Base-by-base conservation (phyloP, 2,113 vertebrate species). In the Gulo gulo region DNA sequence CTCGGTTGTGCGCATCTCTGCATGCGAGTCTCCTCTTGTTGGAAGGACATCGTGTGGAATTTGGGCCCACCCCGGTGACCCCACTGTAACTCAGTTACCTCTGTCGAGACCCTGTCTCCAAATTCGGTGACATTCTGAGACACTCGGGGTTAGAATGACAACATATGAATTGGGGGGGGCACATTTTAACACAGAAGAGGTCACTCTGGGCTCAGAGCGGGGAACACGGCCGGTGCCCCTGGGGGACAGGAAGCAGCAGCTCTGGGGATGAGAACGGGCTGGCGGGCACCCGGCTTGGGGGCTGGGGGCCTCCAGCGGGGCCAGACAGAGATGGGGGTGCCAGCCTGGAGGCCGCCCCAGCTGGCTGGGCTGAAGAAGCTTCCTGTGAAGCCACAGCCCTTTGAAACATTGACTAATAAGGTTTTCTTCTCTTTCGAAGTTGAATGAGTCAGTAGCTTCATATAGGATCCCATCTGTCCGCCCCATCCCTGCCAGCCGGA, bases 401-500 rank as follows among this genome's bases (percentile, higher is more conserved):
- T 78, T 69, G 85, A 94, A 96, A 88, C 87, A 0, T 78, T 91
- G 96, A 96, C 98, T 98, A 97, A 97, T 57, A 95, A 92, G 92
- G 31, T 81, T 81, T 73, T 94, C 97, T 97, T 96, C 98, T 98
- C 97, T 96, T 89, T 81, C 91, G 39, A 74, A 95, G 93, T 61
- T 50, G 95, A 0, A 5, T 97, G 98, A 98, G 97, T 98, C 98
- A 98, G 98, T 59, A 93, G 97, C 98, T 97, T 96, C 98, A 88
- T 81, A 98, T 79, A 98, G 98, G 98, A 55, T 94, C 97, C 98
- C 98, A 98, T 98, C 99, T 99, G 98, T 0, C 93, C 71, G 1
- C 47, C 6, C 76, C 1, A 47, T 79, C 85, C 67, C 86, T 10
- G 94, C 97, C 98, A 98, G 98, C 89, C 95, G 92, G 95, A 20